phyloP scores from a whole-genome alignment of 2,888 invertebrate genomes.

The Drosophila eohydei region DNA sequence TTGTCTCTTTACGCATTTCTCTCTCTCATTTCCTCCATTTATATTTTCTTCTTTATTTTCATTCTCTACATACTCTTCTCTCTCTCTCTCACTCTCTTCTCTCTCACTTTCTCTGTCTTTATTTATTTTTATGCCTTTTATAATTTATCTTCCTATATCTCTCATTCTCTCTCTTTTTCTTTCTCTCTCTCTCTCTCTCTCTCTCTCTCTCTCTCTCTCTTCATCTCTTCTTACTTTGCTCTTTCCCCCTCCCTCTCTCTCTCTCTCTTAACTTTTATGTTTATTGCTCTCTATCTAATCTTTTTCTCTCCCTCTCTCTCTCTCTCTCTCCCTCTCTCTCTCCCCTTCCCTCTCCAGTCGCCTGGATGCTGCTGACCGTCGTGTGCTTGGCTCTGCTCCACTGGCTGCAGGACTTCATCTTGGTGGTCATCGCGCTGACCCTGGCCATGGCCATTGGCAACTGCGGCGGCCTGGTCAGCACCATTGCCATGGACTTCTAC shows the following conservation, averaged over 20 bases:
- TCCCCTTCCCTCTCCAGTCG: slow-evolving; percentile 50
- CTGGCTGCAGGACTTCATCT: slow-evolving; percentile 86
- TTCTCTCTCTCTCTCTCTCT: background rate
- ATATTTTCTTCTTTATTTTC: background rate
- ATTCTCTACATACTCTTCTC: background rate
- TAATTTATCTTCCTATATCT: too few species aligned
- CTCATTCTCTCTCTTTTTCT: background rate
- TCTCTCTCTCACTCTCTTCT: background rate
- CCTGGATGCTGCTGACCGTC: slow-evolving; percentile 86
- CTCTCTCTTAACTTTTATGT: background rate
- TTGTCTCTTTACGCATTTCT: background rate
- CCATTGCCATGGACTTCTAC: slow-evolving; percentile 87
- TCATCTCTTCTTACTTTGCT: background rate
- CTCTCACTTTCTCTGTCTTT: background rate
- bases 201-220: background rate
- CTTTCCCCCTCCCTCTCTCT: background rate
- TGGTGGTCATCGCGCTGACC: slow-evolving; percentile 87
- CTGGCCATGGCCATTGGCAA: slow-evolving; percentile 87
- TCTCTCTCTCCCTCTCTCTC: background rate
- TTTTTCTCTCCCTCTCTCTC: too few species aligned
- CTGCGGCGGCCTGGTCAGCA: slow-evolving; percentile 87
- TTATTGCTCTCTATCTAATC: background rate
- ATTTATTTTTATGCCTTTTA: too few species aligned
- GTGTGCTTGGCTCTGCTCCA: slow-evolving; percentile 87
- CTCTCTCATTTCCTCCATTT: background rate